phyloP scores from a whole-genome alignment of 2,797 vertebrate genomes.

The Pseudochirops corinnae region DNA sequence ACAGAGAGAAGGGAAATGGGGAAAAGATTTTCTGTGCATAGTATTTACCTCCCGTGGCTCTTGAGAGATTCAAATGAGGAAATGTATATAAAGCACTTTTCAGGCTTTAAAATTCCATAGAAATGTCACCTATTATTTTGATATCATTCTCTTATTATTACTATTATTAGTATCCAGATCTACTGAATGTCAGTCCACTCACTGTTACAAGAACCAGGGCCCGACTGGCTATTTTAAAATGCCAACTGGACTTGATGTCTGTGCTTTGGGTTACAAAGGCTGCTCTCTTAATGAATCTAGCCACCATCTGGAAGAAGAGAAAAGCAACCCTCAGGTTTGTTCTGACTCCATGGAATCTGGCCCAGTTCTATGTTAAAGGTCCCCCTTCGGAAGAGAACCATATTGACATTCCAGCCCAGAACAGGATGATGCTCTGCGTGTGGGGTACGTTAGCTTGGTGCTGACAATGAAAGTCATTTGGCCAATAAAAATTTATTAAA shows the following conservation, averaged over 20 bases:
- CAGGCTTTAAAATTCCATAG: background rate
- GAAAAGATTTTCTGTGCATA: background rate
- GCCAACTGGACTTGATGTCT: background rate
- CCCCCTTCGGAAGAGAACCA: background rate
- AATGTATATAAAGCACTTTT: background rate
- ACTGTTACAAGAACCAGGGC: background rate
- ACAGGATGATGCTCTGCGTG: background rate
- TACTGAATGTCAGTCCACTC: background rate
- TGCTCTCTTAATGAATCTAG: background rate
- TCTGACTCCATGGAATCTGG: background rate
- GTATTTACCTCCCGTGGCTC: background rate
- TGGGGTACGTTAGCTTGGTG: background rate
- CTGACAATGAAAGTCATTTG: background rate
- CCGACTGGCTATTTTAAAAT: background rate
- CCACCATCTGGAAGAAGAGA: conserved; percentile 6
- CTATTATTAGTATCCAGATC: background rate
- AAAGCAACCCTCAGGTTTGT: background rate
- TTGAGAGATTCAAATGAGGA: background rate
- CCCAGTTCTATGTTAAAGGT: background rate
- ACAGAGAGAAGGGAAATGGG: background rate
- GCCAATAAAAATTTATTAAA: background rate
- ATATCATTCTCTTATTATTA: background rate
- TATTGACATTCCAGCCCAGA: background rate
- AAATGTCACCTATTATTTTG: background rate
- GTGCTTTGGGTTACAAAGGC: background rate